A percentile compares a stretch with the other conserved stretches of the same genome.
Evolutionary conservation across 2,113 vertebrate genomes (phyloP).

Genomic region (Cardinalis cardinalis): DNA sequence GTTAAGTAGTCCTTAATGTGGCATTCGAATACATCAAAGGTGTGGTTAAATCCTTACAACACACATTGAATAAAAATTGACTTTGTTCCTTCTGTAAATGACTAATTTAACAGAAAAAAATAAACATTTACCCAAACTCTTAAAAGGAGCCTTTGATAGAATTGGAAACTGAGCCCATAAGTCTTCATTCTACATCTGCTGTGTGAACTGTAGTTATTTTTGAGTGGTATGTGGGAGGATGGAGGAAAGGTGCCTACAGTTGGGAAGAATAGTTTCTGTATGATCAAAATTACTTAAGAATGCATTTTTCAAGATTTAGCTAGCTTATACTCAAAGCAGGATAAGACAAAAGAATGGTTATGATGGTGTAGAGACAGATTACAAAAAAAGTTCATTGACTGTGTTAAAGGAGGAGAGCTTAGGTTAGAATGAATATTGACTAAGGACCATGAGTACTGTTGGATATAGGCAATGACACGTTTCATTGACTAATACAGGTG

Average conservation of each 20-base stretch:
- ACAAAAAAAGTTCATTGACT: neutral
- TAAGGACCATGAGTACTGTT: neutral
- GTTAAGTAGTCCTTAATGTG: neutral
- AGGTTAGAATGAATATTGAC: neutral
- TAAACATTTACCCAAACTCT: neutral
- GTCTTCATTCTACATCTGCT: slow-evolving; percentile 15
- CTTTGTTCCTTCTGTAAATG: neutral
- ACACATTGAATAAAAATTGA: neutral
- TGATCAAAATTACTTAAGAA: neutral
- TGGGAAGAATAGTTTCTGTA: neutral
- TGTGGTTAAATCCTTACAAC: neutral
- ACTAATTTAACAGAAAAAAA: neutral
- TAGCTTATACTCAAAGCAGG: neutral
- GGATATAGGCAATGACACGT: neutral
- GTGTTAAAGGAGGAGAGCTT: neutral
- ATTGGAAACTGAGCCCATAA: neutral
- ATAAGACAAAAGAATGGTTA: neutral
- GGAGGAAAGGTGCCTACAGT: neutral
- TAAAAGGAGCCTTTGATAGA: neutral
- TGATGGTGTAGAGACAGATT: neutral
- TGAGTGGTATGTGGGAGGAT: neutral
- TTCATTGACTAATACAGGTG: neutral
- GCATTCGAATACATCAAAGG: neutral
- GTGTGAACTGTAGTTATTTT: slow-evolving; percentile 44
- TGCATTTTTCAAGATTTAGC: neutral